These are phyloP conservation scores for Meloidogyne exigua DNA, from an alignment of 1,140 invertebrate genomes.

Conservation along the genomic window DNA sequence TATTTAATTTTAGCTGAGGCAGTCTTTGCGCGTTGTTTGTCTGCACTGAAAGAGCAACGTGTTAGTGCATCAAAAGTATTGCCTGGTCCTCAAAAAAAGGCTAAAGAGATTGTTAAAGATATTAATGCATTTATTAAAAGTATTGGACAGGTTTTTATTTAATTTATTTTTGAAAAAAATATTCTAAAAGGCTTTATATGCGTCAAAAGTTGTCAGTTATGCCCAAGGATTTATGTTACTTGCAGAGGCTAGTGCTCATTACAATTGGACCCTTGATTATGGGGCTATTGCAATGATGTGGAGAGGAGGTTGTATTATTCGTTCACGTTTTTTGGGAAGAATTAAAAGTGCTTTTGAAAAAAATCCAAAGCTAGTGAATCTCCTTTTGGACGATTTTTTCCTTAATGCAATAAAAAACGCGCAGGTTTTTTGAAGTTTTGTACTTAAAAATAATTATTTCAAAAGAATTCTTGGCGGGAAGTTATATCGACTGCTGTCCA, in stretches of 20 bases:
- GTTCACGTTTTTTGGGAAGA: constrained; percentile 89
- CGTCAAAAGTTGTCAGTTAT: constrained; percentile 97
- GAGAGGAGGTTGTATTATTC: constrained; percentile 97
- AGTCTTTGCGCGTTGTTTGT: constrained; percentile 92
- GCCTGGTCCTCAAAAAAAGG: constrained; percentile 64
- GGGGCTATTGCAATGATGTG: constrained; percentile 98
- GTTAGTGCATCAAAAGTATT: constrained; percentile 77
- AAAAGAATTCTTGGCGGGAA: constrained; percentile 68
- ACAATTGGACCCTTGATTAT: constrained; percentile 93
- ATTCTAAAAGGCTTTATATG: constrained; percentile 79
- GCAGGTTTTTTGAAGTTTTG: constrained; percentile 13
- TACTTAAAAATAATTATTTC: background rate
- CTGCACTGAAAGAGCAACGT: constrained; percentile 80
- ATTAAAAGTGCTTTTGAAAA: constrained; percentile 93
- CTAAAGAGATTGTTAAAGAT: constrained; percentile 70
- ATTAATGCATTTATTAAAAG: constrained; percentile 78
- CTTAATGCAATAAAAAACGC: constrained; percentile 74
- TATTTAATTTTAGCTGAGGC: constrained; percentile 73
- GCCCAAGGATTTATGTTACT: constrained; percentile 99
- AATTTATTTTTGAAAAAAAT: constrained; percentile 55
- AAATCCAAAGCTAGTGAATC: constrained; percentile 81
- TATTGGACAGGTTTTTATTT: constrained; percentile 68
- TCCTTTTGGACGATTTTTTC: constrained; percentile 94
- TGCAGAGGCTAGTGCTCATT: constrained; percentile 83
- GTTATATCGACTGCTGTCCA: constrained; percentile 69